Conservation (phyloP, 2,888 invertebrate genomes). For the Monochamus alternatus region DNA sequence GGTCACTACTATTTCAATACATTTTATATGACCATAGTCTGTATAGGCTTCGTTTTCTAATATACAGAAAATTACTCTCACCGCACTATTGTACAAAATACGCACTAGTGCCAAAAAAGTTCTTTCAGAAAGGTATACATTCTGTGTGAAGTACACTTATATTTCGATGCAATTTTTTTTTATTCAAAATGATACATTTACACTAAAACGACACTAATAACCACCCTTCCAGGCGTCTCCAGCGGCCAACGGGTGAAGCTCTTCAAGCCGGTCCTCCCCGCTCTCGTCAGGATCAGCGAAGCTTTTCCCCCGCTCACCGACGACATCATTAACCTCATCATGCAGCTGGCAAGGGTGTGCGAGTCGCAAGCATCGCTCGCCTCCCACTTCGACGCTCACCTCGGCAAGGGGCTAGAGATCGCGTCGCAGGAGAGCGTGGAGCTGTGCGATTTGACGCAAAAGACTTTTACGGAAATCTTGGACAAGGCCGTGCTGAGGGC, state of each 20-base stretch:
- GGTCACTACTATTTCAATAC: too few relatives aligned
- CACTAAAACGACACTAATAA: too few relatives aligned
- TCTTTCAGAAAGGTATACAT: too few relatives aligned
- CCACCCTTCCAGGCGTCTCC: slow-evolving; percentile 77
- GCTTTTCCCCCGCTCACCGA: slow-evolving; percentile 95
- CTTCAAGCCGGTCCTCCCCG: slow-evolving; percentile 88
- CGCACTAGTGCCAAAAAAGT: too few relatives aligned
- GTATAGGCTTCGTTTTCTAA: too few relatives aligned
- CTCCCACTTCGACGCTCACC: slow-evolving; percentile 68
- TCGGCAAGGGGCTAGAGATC: slow-evolving; percentile 66
- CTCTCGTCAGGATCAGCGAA: slow-evolving; percentile 88
- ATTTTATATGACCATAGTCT: too few relatives aligned
- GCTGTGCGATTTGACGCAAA: slow-evolving; percentile 70
- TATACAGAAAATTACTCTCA: too few relatives aligned
- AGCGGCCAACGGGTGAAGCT: slow-evolving; percentile 85
- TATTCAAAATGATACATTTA: too few relatives aligned
- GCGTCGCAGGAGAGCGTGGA: slow-evolving; percentile 66
- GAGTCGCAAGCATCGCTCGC: slow-evolving; percentile 86
- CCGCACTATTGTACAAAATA: too few relatives aligned
- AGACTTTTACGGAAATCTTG: slow-evolving; percentile 76
- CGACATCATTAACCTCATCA: slow-evolving; percentile 87
- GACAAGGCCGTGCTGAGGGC: slow-evolving; percentile 79
- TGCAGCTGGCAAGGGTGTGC: slow-evolving; percentile 89
- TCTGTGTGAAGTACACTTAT: too few relatives aligned
- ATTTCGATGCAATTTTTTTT: too few relatives aligned